Evolutionary conservation across 2,113 vertebrate species (phyloP).

Genomic region (Pelecanoides urinatrix): DNA sequence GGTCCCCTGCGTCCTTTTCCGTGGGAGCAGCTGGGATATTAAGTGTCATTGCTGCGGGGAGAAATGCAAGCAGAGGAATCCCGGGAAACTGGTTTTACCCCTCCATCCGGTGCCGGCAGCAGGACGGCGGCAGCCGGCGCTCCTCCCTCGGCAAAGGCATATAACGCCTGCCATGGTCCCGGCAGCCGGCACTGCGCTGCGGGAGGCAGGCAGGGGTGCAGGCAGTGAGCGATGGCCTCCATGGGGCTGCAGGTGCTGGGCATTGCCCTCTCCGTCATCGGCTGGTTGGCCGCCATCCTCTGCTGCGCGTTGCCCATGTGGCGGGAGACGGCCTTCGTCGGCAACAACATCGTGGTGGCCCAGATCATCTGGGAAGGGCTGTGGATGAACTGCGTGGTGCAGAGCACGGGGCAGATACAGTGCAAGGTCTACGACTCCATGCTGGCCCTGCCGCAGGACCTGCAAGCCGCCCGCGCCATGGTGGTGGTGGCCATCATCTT

Average conservation of each 20-base stretch:
- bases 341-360: conserved; percentile 86
- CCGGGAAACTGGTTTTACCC: conserved; percentile 75
- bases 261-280: conserved; percentile 82
- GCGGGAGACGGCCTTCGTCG: conserved; percentile 87
- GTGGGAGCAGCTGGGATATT: not conserved
- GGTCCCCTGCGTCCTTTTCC: not conserved
- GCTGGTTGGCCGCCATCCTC: conserved; percentile 84
- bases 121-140: conserved; percentile 4
- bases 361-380: conserved; percentile 92
- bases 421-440: conserved; percentile 89
- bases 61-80: conserved; percentile 67
- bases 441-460: conserved; percentile 80
- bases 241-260: conserved; percentile 88
- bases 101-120: conserved; percentile 28
- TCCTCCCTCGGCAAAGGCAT: conserved; percentile 59
- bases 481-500: conserved; percentile 76
- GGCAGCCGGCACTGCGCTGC: not conserved
- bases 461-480: conserved; percentile 86
- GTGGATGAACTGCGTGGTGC: conserved; percentile 92
- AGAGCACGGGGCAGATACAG: conserved; percentile 91
- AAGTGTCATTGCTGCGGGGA: conserved; percentile 25
- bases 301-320: conserved; percentile 88
- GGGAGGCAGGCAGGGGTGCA: not conserved
- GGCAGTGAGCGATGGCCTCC: conserved; percentile 76
- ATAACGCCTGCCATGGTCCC: conserved; percentile 57